These are phyloP conservation scores for Megalops cyprinoides DNA, from an alignment of 2,797 vertebrate genomes.

Conservation along the genomic window DNA sequence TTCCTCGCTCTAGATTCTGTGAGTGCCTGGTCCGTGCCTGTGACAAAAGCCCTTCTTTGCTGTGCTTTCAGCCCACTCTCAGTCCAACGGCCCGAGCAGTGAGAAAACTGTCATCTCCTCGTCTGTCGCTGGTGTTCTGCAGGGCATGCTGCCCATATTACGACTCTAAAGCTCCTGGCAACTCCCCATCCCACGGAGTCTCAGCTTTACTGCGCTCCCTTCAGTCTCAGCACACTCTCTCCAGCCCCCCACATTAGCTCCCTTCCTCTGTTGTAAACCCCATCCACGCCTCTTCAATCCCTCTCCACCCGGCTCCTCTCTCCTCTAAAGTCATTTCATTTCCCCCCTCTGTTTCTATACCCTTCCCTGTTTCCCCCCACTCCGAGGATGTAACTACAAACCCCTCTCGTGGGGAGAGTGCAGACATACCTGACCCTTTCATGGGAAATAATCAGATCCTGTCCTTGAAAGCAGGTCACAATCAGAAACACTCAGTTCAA, in stretches of 20 bases:
- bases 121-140: too few relatives aligned
- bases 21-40: too few relatives aligned
- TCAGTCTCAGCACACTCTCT: neutral
- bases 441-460: conserved; percentile 16
- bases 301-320: neutral
- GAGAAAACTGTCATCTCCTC: too few relatives aligned
- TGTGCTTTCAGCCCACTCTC: too few relatives aligned
- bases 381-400: too few relatives aligned
- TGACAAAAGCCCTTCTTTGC: too few relatives aligned
- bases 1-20: too few relatives aligned
- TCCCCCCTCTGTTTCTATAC: neutral
- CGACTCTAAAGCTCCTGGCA: neutral
- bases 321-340: conserved; percentile 7
- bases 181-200: neutral
- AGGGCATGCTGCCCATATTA: neutral
- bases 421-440: neutral
- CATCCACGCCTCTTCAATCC: neutral
- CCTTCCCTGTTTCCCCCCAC: too few relatives aligned
- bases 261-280: neutral
- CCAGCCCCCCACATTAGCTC: neutral
- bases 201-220: neutral
- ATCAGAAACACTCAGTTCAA: neutral
- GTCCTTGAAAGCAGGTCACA: conserved; percentile 8
- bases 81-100: too few relatives aligned
- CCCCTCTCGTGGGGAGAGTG: too few relatives aligned